Evolutionary conservation across 2,888 invertebrate species (phyloP), one percentile per base, ranked within the genome.

Genomic region (Drosophila paramelanica): DNA sequence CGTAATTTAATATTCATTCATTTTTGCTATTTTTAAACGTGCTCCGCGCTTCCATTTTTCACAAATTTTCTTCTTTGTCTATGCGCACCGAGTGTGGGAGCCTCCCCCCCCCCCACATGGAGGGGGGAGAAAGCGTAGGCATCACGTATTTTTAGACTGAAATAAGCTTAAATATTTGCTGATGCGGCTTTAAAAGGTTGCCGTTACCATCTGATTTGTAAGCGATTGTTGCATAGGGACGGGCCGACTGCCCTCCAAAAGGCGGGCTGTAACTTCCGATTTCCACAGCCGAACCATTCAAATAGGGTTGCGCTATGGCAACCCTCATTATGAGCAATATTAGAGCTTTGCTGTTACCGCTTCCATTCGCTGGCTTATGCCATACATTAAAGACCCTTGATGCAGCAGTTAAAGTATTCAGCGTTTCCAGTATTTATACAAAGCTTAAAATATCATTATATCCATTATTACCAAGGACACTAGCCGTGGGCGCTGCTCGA

Each of bases 1-100:
- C 65, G 76, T 81, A 81, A 81, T 88, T 82, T 88, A 88, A 88
- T 82, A 82, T 84, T 81, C 82, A 84, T 88, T 67, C 73, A 67
- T 74, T 80, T 79, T 68, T 59, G 77, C 82, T 88, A 81, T 87
- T 82, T 78, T 87, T 87, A 78, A 78, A 60, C 79, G 42, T 49
- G 59, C 42, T 51, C 45, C 45, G 14, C 41, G 23, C 43, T 55
- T 43, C 23, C 42, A 51, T 45, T 53, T 70, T 13, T 4, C 14
- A 25, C 5, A 20, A 36, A 27, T 33, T 50, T 53, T 42, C 14
- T 27, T 17, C 10, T 14, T 14, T 23, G 8, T 11, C 14, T 20
- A n/a, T n/a, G 10, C 7, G 27, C 13, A 5, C 8, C 5, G 5
- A 17, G 36, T 25, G 20, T 13, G 25, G 11, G 13, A 5, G 39